phyloP scores from a whole-genome alignment of 1,140 invertebrate genomes.

The Mylabris phalerata region DNA sequence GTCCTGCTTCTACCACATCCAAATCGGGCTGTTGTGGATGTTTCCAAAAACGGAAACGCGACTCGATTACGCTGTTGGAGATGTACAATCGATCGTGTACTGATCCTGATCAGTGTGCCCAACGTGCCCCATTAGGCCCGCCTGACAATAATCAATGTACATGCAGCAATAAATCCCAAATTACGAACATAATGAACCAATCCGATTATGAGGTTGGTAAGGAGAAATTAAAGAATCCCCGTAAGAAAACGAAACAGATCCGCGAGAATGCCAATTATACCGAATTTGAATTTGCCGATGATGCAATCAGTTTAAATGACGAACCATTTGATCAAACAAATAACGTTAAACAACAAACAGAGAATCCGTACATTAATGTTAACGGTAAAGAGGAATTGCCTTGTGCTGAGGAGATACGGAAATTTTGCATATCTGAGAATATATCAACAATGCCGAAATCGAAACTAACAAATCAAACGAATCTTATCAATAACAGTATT shows the following conservation, averaged over 20 bases:
- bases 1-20: slow-evolving; percentile 40
- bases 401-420: slow-evolving; percentile 39
- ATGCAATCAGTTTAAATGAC: slow-evolving; percentile 47
- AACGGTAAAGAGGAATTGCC: slow-evolving; percentile 64
- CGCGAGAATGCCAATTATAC: slow-evolving; percentile 28
- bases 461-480: background rate
- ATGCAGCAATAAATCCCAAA: slow-evolving; percentile 23
- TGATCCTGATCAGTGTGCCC: slow-evolving; percentile 30
- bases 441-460: slow-evolving; percentile 15
- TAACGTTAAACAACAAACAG: slow-evolving; percentile 13
- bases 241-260: slow-evolving; percentile 25
- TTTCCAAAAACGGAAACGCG: slow-evolving; percentile 37
- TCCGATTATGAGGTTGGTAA: slow-evolving; percentile 37
- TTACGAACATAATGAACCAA: slow-evolving; percentile 34
- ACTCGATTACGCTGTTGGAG: slow-evolving; percentile 37
- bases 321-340: background rate
- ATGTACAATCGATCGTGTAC: slow-evolving; percentile 32
- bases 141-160: slow-evolving; percentile 34
- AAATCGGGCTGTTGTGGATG: slow-evolving; percentile 39
- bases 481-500: background rate
- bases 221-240: slow-evolving; percentile 23
- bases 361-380: slow-evolving; percentile 49
- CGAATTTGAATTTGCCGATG: slow-evolving; percentile 53
- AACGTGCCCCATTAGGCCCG: slow-evolving; percentile 37
- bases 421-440: slow-evolving; percentile 27